phyloP scores from a whole-genome alignment of 2,888 invertebrate genomes.

The Lottia gigantea region DNA sequence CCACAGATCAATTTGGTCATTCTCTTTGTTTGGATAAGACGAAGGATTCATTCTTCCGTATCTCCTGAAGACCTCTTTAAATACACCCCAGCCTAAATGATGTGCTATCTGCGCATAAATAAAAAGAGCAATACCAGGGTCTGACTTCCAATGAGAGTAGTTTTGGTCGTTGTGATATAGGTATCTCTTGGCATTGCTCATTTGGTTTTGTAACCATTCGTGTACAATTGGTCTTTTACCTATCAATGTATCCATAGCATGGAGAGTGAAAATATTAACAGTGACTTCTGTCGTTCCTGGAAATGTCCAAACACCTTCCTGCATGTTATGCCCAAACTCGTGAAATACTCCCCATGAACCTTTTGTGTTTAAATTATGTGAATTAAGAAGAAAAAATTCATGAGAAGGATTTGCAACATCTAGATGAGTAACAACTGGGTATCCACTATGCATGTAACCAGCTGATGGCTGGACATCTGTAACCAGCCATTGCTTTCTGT shows the following conservation, averaged over 20 bases:
- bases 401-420: not conserved
- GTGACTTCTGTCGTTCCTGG: not conserved
- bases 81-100: not conserved
- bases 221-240: not conserved
- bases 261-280: not conserved
- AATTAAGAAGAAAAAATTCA: not conserved
- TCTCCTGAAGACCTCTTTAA: not conserved
- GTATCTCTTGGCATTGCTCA: not conserved
- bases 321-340: not conserved
- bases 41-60: not conserved
- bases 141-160: not conserved
- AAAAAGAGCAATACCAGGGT: not conserved
- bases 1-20: constrained; percentile 4
- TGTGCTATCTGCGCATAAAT: not conserved
- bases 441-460: not conserved
- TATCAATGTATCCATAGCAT: not conserved
- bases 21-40: not conserved
- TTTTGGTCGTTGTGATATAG: not conserved
- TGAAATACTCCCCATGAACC: constrained; percentile 3
- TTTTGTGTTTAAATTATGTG: not conserved
- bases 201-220: not conserved
- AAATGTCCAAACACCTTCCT: not conserved
- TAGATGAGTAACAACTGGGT: not conserved
- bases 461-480: not conserved
- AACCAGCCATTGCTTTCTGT: not conserved